phyloP scores from a whole-genome alignment of 1,140 invertebrate genomes.

The Saccostrea glomerata region DNA sequence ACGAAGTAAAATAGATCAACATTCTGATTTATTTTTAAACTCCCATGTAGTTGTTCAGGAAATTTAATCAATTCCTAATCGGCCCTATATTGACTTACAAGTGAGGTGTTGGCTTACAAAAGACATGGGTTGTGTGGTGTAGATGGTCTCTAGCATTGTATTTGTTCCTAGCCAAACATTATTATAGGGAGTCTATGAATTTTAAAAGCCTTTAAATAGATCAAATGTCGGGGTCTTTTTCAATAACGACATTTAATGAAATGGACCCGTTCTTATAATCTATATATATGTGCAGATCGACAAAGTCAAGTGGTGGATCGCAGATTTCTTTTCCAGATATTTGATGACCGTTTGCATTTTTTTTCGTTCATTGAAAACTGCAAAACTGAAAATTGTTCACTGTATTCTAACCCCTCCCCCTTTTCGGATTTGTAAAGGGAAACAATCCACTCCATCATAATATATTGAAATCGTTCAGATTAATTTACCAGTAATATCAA shows the following conservation, averaged over 20 bases:
- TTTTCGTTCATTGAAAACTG: no score
- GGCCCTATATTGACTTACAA: not conserved
- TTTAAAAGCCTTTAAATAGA: constrained; percentile 6
- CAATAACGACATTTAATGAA: not conserved
- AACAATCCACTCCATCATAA: not conserved
- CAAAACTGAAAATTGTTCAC: no score
- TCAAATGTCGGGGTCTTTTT: not conserved
- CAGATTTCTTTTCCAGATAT: no score
- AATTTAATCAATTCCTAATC: not conserved
- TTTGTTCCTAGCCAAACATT: not conserved
- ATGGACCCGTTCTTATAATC: not conserved
- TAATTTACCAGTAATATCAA: no score
- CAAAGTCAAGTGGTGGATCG: no score
- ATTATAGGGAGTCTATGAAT: not conserved
- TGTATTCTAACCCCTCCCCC: no score
- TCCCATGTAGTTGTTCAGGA: not conserved
- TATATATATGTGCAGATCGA: not conserved
- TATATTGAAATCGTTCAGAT: no score
- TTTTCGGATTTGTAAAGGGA: not conserved
- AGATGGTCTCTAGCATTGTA: not conserved
- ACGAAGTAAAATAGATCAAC: no score
- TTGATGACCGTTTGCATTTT: no score
- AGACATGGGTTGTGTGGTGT: not conserved
- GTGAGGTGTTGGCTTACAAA: not conserved
- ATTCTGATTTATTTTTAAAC: no score